These are phyloP conservation scores for Psilopsiagon aurifrons DNA, from an alignment of 2,113 vertebrate species.

Conservation along the genomic window DNA sequence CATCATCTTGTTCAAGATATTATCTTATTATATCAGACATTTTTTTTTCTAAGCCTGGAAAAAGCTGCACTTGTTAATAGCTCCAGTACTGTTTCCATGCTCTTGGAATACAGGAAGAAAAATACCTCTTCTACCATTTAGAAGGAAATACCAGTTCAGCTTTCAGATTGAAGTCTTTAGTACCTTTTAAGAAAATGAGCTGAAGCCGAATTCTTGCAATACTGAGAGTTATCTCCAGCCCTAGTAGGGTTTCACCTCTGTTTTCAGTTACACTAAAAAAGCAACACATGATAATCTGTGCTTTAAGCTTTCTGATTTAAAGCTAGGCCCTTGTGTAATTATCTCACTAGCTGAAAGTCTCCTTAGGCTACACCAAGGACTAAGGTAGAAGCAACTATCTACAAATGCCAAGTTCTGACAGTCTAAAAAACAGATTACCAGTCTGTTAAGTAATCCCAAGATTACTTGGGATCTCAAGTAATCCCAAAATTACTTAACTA, in stretches of 20 bases:
- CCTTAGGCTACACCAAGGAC: not conserved
- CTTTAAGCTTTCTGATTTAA: not conserved
- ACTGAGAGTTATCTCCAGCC: not conserved
- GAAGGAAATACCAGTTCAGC: not conserved
- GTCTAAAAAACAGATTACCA: not conserved
- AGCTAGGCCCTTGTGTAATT: not conserved
- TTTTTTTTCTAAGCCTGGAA: not conserved
- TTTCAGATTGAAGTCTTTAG: not conserved
- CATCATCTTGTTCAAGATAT: not conserved
- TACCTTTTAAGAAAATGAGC: not conserved
- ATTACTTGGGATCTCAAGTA: not conserved
- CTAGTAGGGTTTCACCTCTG: not conserved
- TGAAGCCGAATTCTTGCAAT: not conserved
- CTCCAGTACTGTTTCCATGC: not conserved
- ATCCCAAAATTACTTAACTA: not conserved
- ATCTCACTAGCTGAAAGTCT: not conserved
- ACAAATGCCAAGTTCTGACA: not conserved
- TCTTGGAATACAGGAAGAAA: not conserved
- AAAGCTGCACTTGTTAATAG: not conserved
- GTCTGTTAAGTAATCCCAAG: not conserved
- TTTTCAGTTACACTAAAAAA: not conserved
- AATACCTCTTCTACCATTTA: not conserved
- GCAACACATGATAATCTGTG: too few species aligned
- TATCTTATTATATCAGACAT: not conserved
- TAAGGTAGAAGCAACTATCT: not conserved